Base-by-base conservation (phyloP, 2,113 vertebrate species). In the Hydrochoerus hydrochaeris region DNA sequence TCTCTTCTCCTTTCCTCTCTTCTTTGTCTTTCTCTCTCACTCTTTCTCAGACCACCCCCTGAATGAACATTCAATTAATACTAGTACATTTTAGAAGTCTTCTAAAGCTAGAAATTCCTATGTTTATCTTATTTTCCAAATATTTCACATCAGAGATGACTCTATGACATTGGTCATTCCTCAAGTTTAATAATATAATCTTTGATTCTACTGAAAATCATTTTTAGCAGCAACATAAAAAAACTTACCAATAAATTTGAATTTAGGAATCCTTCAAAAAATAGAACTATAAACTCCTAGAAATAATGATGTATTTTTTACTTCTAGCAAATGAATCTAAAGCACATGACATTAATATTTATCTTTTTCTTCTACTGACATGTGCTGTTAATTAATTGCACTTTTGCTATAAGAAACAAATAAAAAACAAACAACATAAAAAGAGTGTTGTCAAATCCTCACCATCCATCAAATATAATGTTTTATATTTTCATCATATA, bases 341-440 rank as follows among this genome's bases (percentile, higher is more conserved):
- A 95, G 86, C 96, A 80, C 24, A 67, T 95, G 84, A 80, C 19
- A 83, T 32, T 92, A 93, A 85, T 67, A 96, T 12, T 86, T 32
- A 94, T 95, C 63, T 96, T 92, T 96, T 91, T 78, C 58, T 89
- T 88, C 80, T 93, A 58, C 96, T 86, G 38, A 96, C 95, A 91
- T 7, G 26, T 95, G 58, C 83, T 96, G 82, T 93, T 98, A 98
- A 98, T 98, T 98, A 98, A 98, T 95, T 97, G 93, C 93, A 44
- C 22, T 97, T 97, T 96, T 95, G 62, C 96, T 98, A 90, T 95
- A 93, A 67, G 71, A 97, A 98, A 71, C 77, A 95, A 98, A 97
- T 94, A 95, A 98, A 97, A 94, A 96, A 97, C 83, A 97, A 98
- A 89, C 94, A 94, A 75, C 44, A 95, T 96, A 97, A 98, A 98